These are phyloP conservation scores for Rhinoraja longicauda DNA, from an alignment of 2,797 vertebrate species.

Conservation along the genomic window DNA sequence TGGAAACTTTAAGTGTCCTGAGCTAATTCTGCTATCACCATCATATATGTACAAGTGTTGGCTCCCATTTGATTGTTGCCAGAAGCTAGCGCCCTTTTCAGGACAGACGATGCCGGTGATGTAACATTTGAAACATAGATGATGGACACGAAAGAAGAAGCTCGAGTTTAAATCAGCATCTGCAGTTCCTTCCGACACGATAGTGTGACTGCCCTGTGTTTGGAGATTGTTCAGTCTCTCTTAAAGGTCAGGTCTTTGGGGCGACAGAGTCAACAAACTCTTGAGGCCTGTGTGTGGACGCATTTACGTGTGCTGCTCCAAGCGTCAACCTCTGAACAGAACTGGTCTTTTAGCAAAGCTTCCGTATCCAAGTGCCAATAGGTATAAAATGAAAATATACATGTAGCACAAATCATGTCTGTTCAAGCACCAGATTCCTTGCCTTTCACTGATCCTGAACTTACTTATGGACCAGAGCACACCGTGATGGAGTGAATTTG, in stretches of 20 bases:
- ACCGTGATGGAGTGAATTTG: too few species aligned
- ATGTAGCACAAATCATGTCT: background rate
- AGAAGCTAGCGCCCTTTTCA: too few species aligned
- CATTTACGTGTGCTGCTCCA: background rate
- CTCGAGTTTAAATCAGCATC: too few species aligned
- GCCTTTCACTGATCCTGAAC: background rate
- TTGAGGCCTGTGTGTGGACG: background rate
- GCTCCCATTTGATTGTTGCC: too few species aligned
- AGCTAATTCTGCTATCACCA: too few species aligned
- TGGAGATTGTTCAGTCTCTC: background rate
- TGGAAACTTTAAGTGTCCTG: too few species aligned
- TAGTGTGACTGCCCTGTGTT: background rate
- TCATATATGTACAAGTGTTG: too few species aligned
- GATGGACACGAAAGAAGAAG: too few species aligned
- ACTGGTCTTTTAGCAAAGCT: background rate
- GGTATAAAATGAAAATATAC: background rate
- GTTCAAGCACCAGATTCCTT: background rate
- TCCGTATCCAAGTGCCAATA: background rate
- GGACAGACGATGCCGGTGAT: too few species aligned
- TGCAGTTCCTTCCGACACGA: too few species aligned
- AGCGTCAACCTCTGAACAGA: background rate
- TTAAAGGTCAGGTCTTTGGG: background rate
- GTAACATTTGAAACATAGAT: too few species aligned
- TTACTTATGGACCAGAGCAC: background rate
- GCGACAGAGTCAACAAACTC: background rate